phyloP scores from a whole-genome alignment of 2,113 vertebrate genomes.

The Tenrec ecaudatus region DNA sequence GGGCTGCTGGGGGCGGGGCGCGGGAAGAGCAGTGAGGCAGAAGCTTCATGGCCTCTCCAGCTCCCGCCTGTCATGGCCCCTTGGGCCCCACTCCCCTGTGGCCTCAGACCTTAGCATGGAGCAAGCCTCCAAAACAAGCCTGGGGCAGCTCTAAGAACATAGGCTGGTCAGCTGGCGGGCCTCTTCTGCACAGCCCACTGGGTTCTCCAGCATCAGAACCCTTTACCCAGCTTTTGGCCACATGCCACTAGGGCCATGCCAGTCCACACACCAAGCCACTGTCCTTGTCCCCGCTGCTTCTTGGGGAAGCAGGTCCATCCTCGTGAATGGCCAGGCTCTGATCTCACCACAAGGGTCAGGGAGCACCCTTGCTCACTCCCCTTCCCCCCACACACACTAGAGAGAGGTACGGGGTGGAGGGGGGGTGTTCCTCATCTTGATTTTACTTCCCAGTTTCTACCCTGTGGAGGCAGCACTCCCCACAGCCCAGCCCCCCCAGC shows the following conservation, averaged over 20 bases:
- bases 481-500: background rate
- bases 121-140: background rate
- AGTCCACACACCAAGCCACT: conserved; percentile 10
- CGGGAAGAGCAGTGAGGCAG: too few relatives aligned
- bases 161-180: background rate
- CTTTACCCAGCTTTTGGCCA: background rate
- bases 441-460: background rate
- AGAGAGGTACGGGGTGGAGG: too few relatives aligned
- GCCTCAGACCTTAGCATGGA: background rate
- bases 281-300: conserved; percentile 15
- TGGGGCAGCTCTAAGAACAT: too few relatives aligned
- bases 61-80: background rate
- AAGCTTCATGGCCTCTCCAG: too few relatives aligned
- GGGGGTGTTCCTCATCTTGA: background rate
- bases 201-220: background rate
- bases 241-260: background rate
- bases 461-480: background rate
- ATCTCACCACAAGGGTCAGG: background rate
- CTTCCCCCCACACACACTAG: background rate
- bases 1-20: background rate
- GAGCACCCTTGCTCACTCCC: background rate
- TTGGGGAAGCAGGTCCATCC: background rate
- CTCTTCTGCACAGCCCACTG: background rate
- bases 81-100: background rate
- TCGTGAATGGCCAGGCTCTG: background rate